Conservation (phyloP, 2,113 vertebrate genomes). For the Nanorana parkeri region DNA sequence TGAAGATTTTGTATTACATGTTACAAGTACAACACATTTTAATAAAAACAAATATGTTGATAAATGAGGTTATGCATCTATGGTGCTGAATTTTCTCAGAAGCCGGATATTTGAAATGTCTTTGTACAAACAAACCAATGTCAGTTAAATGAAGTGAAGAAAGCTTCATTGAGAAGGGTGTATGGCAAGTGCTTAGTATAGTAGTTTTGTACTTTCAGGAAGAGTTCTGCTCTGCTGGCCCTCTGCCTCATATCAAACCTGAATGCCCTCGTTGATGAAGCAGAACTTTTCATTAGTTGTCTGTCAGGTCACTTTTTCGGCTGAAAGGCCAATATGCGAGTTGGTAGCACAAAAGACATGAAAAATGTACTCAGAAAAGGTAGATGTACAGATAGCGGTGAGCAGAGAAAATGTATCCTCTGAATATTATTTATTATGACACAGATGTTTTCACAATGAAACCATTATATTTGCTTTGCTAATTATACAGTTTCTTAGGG, state of each 20-base stretch:
- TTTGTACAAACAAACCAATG: not conserved
- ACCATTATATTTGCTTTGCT: not conserved
- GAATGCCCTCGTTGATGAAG: slow-evolving; percentile 4
- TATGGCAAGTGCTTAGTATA: not conserved
- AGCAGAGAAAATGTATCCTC: not conserved
- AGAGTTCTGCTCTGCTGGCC: slow-evolving; percentile 6
- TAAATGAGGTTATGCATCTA: no score
- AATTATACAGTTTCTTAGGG: no score
- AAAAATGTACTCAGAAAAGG: not conserved
- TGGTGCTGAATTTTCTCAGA: no score
- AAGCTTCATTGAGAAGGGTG: not conserved
- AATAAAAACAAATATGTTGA: no score
- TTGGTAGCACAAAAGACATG: slow-evolving; percentile 9
- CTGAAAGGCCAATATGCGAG: not conserved
- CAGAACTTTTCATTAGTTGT: slow-evolving; percentile 28
- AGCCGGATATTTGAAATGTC: not conserved
- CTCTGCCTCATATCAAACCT: slow-evolving; percentile 22
- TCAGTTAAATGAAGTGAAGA: not conserved
- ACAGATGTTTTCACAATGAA: not conserved
- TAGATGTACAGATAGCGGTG: slow-evolving; percentile 12
- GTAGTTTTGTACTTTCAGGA: not conserved
- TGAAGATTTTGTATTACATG: no score
- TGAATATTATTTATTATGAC: not conserved
- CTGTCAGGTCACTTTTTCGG: not conserved
- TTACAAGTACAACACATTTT: no score